Evolutionary conservation across 2,113 vertebrate species (phyloP).

Genomic region (Eretmochelys imbricata): DNA sequence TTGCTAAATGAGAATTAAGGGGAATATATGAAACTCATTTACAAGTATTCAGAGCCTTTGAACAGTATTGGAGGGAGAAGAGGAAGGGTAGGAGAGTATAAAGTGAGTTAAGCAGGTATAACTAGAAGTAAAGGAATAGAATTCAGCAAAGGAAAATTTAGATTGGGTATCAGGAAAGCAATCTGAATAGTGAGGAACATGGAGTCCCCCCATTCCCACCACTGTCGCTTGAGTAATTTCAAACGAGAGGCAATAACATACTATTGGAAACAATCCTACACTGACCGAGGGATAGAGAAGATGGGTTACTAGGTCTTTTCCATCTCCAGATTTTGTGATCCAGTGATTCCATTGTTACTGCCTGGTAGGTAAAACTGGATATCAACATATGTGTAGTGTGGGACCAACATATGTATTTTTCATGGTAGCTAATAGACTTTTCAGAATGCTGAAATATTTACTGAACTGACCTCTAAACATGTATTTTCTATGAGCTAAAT

Average conservation of each 20-base stretch:
- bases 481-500: background rate
- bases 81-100: background rate
- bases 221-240: background rate
- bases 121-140: background rate
- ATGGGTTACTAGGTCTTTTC: background rate
- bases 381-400: background rate
- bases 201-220: background rate
- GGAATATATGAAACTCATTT: background rate
- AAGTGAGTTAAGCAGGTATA: background rate
- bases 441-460: background rate
- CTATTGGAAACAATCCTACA: background rate
- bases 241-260: background rate
- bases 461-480: background rate
- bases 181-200: background rate
- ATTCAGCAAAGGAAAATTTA: background rate
- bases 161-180: background rate
- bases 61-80: background rate
- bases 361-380: background rate
- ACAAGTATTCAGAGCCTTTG: background rate
- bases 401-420: conserved; percentile 29
- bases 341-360: background rate
- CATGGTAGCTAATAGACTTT: background rate
- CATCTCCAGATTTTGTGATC: background rate
- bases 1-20: background rate
- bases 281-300: background rate